These are phyloP conservation scores for Rafetus swinhoei DNA, from an alignment of 2,113 vertebrate species.

Conservation along the genomic window DNA sequence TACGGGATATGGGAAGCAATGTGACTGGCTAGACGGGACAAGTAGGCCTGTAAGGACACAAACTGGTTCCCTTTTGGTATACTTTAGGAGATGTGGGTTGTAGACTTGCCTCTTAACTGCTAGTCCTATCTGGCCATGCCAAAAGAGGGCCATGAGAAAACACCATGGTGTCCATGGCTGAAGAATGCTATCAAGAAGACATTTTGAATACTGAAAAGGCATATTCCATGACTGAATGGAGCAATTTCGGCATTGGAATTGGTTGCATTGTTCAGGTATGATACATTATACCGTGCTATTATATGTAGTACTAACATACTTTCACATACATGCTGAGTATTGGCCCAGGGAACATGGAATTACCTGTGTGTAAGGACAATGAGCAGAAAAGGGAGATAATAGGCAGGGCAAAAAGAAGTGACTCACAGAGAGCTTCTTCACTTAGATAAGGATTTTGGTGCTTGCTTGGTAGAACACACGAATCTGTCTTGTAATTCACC, in stretches of 20 bases:
- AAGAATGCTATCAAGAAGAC: background rate
- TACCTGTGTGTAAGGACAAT: background rate
- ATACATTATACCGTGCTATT: background rate
- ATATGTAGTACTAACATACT: background rate
- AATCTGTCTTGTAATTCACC: background rate
- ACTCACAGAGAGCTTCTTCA: background rate
- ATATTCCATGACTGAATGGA: background rate
- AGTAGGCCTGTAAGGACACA: background rate
- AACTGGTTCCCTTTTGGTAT: background rate
- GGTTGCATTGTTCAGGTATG: rapidly evolving
- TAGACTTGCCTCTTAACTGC: background rate
- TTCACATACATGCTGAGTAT: background rate
- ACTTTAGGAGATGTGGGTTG: rapidly evolving
- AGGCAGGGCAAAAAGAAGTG: background rate
- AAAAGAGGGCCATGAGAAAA: background rate
- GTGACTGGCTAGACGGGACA: background rate
- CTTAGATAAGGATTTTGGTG: background rate
- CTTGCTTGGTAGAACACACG: background rate
- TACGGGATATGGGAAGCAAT: background rate
- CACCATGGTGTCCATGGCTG: rapidly evolving
- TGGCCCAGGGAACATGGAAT: background rate
- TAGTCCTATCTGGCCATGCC: too few species aligned
- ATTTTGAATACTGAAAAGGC: background rate
- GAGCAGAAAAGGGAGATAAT: rapidly evolving
- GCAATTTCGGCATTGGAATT: background rate